Evolutionary conservation across 2,113 vertebrate species (phyloP).

Genomic region (Strix aluco): DNA sequence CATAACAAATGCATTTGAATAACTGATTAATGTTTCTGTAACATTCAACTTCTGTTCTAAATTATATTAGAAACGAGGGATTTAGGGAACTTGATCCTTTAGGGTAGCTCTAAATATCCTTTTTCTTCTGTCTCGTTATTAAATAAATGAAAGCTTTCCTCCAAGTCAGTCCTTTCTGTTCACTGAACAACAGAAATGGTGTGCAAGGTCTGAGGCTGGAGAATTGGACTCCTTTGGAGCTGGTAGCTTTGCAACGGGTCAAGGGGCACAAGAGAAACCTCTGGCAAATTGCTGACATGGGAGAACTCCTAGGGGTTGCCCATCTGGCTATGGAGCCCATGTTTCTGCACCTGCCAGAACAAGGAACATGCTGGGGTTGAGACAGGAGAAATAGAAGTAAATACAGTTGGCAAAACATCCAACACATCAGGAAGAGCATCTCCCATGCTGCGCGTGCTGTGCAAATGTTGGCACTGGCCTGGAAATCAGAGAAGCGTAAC

Average conservation of each 20-base stretch:
- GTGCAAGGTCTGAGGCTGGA: background rate
- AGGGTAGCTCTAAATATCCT: background rate
- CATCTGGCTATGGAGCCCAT: background rate
- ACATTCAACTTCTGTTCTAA: slow-evolving; percentile 28
- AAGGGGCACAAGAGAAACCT: background rate
- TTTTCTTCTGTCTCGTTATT: background rate
- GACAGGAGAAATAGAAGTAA: background rate
- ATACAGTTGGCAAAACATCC: background rate
- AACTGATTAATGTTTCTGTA: slow-evolving; percentile 67
- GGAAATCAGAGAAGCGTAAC: background rate
- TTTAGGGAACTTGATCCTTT: background rate
- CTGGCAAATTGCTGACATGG: slow-evolving; percentile 3
- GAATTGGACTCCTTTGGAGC: background rate
- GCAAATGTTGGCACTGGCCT: background rate
- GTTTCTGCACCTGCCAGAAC: background rate
- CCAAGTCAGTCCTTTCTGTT: background rate
- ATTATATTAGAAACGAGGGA: slow-evolving; percentile 26
- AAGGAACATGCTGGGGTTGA: background rate
- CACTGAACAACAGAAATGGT: background rate
- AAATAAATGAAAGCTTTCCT: background rate
- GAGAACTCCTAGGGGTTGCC: background rate
- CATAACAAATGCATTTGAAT: slow-evolving; percentile 65
- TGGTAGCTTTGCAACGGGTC: background rate
- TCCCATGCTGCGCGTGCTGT: background rate
- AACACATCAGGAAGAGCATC: background rate